Percentiles rank a stretch among this genome's conserved stretches.
These are phyloP conservation scores for Gymnothorax reevesii DNA, from an alignment of 2,797 vertebrate species.

Conservation along the genomic window DNA sequence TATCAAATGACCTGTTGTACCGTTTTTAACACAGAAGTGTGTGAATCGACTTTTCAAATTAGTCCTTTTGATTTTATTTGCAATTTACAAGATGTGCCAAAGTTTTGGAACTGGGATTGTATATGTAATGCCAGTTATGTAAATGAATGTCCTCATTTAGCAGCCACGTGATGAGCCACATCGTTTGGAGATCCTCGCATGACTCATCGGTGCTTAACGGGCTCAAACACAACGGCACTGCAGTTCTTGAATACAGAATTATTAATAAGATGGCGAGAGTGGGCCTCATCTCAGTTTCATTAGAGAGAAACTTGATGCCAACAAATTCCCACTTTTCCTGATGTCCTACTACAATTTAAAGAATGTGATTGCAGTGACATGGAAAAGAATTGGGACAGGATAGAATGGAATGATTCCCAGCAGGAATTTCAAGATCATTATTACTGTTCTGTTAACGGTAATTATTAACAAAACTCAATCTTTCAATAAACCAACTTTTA, in stretches of 20 bases:
- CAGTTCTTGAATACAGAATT: neutral
- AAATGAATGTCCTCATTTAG: neutral
- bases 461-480: neutral
- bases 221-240: neutral
- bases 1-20: no score
- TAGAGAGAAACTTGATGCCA: neutral
- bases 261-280: neutral
- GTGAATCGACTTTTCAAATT: no score
- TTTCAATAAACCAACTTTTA: no score
- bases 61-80: no score
- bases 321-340: neutral
- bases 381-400: neutral
- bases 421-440: neutral
- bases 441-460: neutral
- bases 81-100: no score
- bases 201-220: neutral
- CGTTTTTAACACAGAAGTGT: no score
- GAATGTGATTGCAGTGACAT: neutral
- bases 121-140: neutral
- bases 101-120: no score
- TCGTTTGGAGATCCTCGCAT: neutral
- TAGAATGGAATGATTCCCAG: neutral
- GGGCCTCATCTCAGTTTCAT: neutral
- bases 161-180: neutral
- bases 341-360: neutral